A percentile compares a stretch with the other conserved stretches of the same genome.
These are phyloP conservation scores for Oligia fasciuncula DNA, from an alignment of 2,888 invertebrate species.

Conservation along the genomic window DNA sequence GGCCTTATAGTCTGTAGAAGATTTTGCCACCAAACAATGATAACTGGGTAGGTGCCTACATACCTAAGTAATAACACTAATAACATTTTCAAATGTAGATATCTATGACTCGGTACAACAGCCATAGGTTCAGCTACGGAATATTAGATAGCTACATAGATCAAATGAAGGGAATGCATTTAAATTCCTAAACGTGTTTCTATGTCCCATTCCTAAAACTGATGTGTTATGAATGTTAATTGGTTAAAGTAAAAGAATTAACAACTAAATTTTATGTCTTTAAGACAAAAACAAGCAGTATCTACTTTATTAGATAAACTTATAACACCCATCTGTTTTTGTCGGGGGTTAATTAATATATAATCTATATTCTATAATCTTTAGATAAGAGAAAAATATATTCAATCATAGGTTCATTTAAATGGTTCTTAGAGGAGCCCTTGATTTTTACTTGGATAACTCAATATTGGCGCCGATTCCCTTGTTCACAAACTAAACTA, in stretches of 20 bases:
- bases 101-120: constrained; percentile 3
- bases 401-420: not conserved
- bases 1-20: no score
- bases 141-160: constrained; percentile 46
- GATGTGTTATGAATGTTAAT: constrained; percentile 47
- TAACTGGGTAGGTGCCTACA: not conserved
- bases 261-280: not conserved
- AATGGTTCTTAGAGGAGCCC: not conserved
- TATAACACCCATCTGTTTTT: no score
- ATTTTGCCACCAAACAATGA: not conserved
- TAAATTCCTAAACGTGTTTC: constrained; percentile 42
- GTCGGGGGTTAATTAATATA: no score
- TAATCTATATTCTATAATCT: not conserved
- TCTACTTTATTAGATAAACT: not conserved
- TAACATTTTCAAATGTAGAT: constrained; percentile 18
- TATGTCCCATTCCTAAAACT: constrained; percentile 55
- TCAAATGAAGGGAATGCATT: constrained; percentile 48
- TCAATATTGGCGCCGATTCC: no score
- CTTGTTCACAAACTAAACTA: no score
- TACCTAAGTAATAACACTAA: not conserved
- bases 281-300: not conserved
- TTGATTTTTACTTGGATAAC: not conserved
- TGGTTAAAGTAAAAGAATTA: constrained; percentile 10
- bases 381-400: not conserved
- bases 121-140: constrained; percentile 18